Conservation (phyloP, 2,113 vertebrate genomes). For the Trogon surrucura region DNA sequence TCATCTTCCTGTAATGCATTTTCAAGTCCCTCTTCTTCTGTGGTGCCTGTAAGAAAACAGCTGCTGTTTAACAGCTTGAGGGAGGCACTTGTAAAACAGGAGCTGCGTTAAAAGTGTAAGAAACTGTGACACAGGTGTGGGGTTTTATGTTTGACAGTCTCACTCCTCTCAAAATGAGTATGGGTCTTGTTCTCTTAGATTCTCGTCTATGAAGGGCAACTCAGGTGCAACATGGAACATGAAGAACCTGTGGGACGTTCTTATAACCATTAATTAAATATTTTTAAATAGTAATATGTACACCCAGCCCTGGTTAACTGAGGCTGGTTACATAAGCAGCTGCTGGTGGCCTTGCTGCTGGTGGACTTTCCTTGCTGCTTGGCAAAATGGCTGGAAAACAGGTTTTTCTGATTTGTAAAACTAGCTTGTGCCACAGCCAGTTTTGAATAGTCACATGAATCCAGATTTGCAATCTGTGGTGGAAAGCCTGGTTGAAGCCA, state of each 20-base stretch:
- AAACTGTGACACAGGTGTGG: not conserved
- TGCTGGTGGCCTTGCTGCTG: not conserved
- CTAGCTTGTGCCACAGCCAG: not conserved
- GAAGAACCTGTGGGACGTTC: not conserved
- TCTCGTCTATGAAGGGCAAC: not conserved
- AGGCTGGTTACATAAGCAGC: not conserved
- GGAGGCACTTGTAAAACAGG: not conserved
- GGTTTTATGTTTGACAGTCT: not conserved
- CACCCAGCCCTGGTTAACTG: not conserved
- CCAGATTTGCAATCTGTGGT: not conserved
- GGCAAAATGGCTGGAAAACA: not conserved
- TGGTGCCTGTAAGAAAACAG: not conserved
- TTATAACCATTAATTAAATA: slow-evolving; percentile 7
- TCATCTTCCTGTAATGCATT: not conserved
- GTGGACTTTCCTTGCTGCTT: not conserved
- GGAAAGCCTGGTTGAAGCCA: not conserved
- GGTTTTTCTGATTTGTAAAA: not conserved
- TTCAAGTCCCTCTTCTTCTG: not conserved
- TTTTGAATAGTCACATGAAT: not conserved
- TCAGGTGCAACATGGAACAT: not conserved
- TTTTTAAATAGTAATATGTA: slow-evolving; percentile 4
- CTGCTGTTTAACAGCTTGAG: not conserved
- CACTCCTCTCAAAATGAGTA: not conserved
- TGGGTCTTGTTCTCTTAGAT: not conserved
- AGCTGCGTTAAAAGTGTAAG: not conserved